Evolutionary conservation across 2,797 vertebrate genomes (phyloP), one percentile per base, ranked within the genome.

Genomic region (Myripristis murdjan): DNA sequence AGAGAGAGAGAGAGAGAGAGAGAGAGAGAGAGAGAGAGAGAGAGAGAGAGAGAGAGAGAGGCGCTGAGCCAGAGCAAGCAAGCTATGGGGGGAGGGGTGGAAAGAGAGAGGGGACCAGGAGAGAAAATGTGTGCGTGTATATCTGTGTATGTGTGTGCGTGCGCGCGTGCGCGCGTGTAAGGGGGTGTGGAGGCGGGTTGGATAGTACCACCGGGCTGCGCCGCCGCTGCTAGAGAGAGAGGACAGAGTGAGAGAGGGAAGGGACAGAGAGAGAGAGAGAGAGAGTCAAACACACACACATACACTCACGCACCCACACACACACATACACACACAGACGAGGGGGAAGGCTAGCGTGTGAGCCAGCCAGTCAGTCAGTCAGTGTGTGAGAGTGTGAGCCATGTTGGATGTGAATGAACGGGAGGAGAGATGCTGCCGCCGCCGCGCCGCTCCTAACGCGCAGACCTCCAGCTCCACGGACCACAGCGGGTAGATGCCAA

Each of bases 381-480:
- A 16, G 83, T 57, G 79, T 37, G 88, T 31, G 58, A 66, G 88
- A 77, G 88, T 59, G 92, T 95, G 92, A 98, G 97, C 97, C 97
- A 97, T 97, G 96, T 97, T 97, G 96, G 96, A 96, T 95, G 93
- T 94, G 95, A 94, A 91, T 93, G 93, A 92, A 91, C 85, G 73
- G 89, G 88, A 91, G 94, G 77, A 92, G 93, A 94, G 93, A 94
- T 89, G 94, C 92, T 91, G n/a, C n/a, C n/a, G 89, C 91, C 77
- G 92, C 93, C 88, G 83, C 89, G 89, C 92, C 89, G 84, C 86
- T 89, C 87, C 90, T 94, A 87, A 92, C 91, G 91, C 89, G 86
- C 90, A 77, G 65, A 92, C 81, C 86, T 90, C 62, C 88, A 90
- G 89, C 92, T 87, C 87, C 84, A 89, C 84, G 81, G 87, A 91